A percentile compares a stretch with the other conserved stretches of the same genome.
Evolutionary conservation across 2,888 invertebrate species (phyloP).

Genomic region (Lasioglossum morio): DNA sequence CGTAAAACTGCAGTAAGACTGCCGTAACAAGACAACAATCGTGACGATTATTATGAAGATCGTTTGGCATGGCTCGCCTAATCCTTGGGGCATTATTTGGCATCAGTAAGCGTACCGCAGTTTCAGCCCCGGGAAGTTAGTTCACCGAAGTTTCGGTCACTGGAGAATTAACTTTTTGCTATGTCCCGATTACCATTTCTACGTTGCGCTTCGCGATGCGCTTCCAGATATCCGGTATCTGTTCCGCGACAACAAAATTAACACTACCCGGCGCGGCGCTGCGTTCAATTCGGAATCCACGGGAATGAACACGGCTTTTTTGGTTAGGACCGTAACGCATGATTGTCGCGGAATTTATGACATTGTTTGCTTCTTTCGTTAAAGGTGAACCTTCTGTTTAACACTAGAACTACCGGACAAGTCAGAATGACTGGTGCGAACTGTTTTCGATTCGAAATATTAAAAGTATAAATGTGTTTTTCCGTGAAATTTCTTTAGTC

Average conservation of each 20-base stretch:
- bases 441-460: too few relatives aligned
- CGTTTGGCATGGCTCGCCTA: constrained; percentile 25
- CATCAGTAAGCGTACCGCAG: constrained; percentile 19
- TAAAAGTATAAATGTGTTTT: too few relatives aligned
- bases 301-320: background rate
- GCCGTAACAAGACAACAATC: constrained; percentile 19
- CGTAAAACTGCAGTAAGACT: constrained; percentile 18
- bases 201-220: constrained; percentile 14
- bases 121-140: constrained; percentile 36
- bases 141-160: constrained; percentile 46
- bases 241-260: constrained; percentile 11
- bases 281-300: background rate
- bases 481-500: too few relatives aligned
- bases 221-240: constrained; percentile 29
- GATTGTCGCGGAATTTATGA: background rate
- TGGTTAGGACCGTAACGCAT: background rate
- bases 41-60: constrained; percentile 45
- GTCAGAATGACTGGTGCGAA: too few relatives aligned
- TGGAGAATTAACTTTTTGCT: constrained; percentile 56
- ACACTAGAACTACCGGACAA: too few relatives aligned
- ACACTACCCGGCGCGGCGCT: background rate
- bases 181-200: constrained; percentile 39
- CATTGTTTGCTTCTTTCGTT: background rate
- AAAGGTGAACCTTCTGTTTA: background rate
- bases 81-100: constrained; percentile 54